Percentiles rank a stretch among this genome's conserved stretches.
These are phyloP conservation scores for Metacarcinus magister DNA, from an alignment of 2,888 invertebrate genomes.

Conservation along the genomic window DNA sequence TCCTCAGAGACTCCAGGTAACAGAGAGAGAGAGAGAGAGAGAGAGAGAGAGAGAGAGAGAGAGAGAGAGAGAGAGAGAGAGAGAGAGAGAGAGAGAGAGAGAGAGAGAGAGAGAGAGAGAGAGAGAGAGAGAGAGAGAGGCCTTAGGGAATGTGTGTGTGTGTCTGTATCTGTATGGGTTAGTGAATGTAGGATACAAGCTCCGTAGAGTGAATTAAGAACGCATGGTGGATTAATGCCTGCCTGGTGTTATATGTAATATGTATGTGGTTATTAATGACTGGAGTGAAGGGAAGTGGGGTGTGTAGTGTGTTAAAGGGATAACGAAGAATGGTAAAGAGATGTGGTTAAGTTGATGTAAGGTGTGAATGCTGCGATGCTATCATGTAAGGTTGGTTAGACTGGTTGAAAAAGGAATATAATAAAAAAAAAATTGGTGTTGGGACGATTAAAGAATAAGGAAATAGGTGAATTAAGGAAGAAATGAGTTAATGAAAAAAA, in stretches of 20 bases:
- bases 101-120: neutral
- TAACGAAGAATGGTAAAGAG: no score
- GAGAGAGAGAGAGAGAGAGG: neutral
- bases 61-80: no score
- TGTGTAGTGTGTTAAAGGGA: neutral
- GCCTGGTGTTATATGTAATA: neutral
- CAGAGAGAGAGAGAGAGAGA: neutral
- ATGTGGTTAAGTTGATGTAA: no score
- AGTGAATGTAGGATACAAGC: neutral
- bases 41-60: no score
- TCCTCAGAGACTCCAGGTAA: neutral
- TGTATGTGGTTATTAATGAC: neutral
- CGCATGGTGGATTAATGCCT: neutral
- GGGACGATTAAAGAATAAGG: no score
- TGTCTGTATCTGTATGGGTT: neutral
- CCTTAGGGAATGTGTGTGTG: neutral
- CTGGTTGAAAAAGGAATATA: no score
- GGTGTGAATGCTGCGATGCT: no score
- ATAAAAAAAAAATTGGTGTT: no score
- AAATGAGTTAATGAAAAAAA: no score
- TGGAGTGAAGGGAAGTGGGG: neutral
- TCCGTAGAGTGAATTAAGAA: neutral
- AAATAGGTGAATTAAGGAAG: no score
- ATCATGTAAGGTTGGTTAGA: no score
- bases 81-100: neutral